Evolutionary conservation across 2,113 vertebrate species (phyloP).

Genomic region (Pitta sordida): DNA sequence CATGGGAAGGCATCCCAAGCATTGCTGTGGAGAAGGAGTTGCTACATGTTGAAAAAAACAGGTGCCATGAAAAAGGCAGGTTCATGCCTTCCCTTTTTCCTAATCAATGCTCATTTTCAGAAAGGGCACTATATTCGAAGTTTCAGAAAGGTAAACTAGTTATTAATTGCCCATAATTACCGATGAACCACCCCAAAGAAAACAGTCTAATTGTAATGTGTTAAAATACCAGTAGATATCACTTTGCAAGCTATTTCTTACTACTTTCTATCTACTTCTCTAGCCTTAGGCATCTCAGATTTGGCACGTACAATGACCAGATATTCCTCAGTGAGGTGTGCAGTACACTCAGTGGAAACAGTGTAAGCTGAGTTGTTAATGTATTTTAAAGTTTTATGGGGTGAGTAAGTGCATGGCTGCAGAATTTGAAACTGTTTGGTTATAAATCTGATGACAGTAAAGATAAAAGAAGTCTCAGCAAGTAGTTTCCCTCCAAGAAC

Average conservation of each 20-base stretch:
- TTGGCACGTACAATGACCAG: neutral
- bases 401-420: constrained; percentile 7
- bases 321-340: neutral
- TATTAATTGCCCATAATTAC: constrained; percentile 9
- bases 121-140: neutral
- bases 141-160: neutral
- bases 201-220: neutral
- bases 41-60: neutral
- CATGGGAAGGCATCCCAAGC: neutral
- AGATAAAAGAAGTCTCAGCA: neutral
- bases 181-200: constrained; percentile 21
- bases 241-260: neutral
- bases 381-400: constrained; percentile 50
- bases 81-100: neutral
- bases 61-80: neutral
- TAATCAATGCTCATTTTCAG: neutral
- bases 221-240: neutral
- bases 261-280: neutral
- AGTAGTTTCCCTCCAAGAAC: neutral
- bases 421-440: constrained; percentile 20
- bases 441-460: constrained; percentile 46
- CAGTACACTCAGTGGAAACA: neutral
- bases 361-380: neutral
- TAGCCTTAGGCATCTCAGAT: constrained; percentile 5
- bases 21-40: neutral